Evolutionary conservation across 2,888 invertebrate genomes (phyloP), one percentile per base, ranked within the genome.

Genomic region (Metopia argyrocephala): DNA sequence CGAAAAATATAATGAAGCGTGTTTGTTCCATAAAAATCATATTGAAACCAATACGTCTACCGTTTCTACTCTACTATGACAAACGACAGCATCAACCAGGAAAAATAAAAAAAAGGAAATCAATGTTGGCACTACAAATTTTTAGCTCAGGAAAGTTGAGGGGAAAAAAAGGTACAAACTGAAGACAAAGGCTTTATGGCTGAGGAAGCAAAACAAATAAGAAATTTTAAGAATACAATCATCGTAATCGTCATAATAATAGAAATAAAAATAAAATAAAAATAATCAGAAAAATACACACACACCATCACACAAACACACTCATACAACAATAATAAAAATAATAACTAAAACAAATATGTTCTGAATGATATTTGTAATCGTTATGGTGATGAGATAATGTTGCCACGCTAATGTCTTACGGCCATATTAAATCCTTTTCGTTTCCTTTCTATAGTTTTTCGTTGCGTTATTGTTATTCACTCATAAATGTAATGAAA

Each of bases 41-140:
- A 48, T 73, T 78, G 78, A 78, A 78, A 78, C 71, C 66, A 78
- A 78, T 78, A 71, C 71, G 71, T 68, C 31, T 31, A 25, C 18
- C 27, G 38, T 68, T 38, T 12, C 38, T 9, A 9, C 38, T 12
- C 38, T 15, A 38, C 38, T 12, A 38, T 6, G 2, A 38, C 9
- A 9, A 15, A 38, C 38, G 15, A 15, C 38, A 38, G 9, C 15
- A 38, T 6, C 31, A 48, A 31, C 52, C 45, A 46, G 15, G 5
- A 46, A 6, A 46, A 46, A 4, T 2, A 46, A 46, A 46, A 46
- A 46, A 4, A 15, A 61, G 28, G 66, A 78, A 78, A 78, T 78
- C 71, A 68, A 73, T 78, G 71, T 54, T 48, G 54, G 38, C 38
- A 38, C 38, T 38, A 56, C 45, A 45, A 38, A 38, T 38, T 9